These are phyloP conservation scores for Xiphophorus couchianus DNA, from an alignment of 2,113 vertebrate genomes.

Conservation along the genomic window DNA sequence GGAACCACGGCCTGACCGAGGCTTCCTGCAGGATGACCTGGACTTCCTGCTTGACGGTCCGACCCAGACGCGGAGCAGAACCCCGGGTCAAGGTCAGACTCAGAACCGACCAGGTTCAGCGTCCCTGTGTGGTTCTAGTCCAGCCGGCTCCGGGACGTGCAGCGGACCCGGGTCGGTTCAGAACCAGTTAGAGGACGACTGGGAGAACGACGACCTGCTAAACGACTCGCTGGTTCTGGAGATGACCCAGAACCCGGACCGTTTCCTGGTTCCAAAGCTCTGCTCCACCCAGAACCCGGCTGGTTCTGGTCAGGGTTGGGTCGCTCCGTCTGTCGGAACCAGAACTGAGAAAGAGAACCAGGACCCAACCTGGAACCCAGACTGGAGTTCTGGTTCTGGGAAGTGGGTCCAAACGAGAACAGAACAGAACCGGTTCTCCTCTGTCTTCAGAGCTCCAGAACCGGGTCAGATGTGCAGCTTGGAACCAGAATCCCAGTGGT, in stretches of 20 bases:
- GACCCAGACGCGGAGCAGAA: constrained; percentile 82
- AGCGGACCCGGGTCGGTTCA: not conserved
- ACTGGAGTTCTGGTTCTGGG: constrained; percentile 35
- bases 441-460: not conserved
- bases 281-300: constrained; percentile 62
- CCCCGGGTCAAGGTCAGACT: constrained; percentile 76
- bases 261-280: constrained; percentile 48
- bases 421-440: not conserved
- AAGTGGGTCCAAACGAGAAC: not conserved
- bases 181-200: constrained; percentile 83
- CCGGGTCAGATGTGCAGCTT: not conserved
- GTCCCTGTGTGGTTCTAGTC: not conserved
- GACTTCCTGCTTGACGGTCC: constrained; percentile 87
- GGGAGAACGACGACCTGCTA: constrained; percentile 84
- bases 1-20: constrained; percentile 13
- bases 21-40: constrained; percentile 79
- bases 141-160: rapidly evolving
- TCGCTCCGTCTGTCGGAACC: not conserved
- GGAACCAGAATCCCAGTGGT: not conserved
- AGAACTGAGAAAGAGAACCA: constrained; percentile 3
- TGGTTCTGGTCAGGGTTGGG: not conserved
- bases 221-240: constrained; percentile 85
- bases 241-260: constrained; percentile 83
- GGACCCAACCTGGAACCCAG: constrained; percentile 25
- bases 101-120: not conserved